phyloP scores from a whole-genome alignment of 2,888 invertebrate genomes.

The Acleris emargana region DNA sequence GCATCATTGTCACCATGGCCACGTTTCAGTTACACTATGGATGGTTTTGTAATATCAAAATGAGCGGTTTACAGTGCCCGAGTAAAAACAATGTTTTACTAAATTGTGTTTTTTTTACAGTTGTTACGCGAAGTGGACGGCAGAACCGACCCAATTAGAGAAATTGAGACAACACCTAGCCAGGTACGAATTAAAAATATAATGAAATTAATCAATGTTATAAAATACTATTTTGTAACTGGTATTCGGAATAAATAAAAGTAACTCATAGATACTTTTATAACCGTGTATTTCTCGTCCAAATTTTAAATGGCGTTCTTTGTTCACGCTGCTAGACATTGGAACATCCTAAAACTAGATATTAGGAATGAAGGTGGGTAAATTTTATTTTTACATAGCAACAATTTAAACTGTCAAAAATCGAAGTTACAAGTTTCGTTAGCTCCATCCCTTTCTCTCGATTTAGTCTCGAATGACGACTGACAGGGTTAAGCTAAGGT shows the following conservation, averaged over 20 bases:
- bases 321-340: constrained; percentile 63
- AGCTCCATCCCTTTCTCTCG: too few species aligned
- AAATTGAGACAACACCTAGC: constrained; percentile 48
- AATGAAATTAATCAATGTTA: background rate
- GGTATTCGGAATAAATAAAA: too few species aligned
- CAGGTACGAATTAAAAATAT: constrained; percentile 47
- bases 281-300: too few species aligned
- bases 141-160: constrained; percentile 51
- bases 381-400: background rate
- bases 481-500: too few species aligned
- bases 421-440: too few species aligned
- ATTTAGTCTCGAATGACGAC: too few species aligned
- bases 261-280: too few species aligned
- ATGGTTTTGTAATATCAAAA: too few species aligned
- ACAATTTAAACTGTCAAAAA: too few species aligned
- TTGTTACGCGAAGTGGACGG: constrained; percentile 60
- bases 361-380: constrained; percentile 46
- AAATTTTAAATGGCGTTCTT: constrained; percentile 5
- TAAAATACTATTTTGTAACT: background rate
- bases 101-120: constrained; percentile 43
- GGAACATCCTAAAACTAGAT: constrained; percentile 59
- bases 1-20: too few species aligned
- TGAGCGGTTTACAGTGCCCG: background rate
- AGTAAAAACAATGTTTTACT: background rate
- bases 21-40: too few species aligned